Percentiles rank a stretch among this genome's conserved stretches.
phyloP scores from a whole-genome alignment of 2,888 invertebrate genomes.

The Cephus nigrinus region DNA sequence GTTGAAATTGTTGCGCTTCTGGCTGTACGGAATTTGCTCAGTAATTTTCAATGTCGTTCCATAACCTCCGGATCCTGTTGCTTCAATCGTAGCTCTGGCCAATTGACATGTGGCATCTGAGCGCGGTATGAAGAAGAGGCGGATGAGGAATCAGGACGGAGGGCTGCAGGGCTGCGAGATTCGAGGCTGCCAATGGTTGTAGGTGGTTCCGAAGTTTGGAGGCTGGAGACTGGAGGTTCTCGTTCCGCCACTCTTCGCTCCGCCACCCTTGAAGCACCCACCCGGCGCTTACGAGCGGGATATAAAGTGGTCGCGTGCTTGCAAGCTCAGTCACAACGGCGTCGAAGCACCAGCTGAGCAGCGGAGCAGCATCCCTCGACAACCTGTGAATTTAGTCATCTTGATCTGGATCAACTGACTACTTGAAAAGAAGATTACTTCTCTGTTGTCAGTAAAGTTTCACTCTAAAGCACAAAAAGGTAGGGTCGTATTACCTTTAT shows the following conservation, averaged over 20 bases:
- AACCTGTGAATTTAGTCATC: not conserved
- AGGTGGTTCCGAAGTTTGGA: not conserved
- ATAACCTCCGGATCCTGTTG: constrained; percentile 18
- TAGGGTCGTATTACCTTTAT: not conserved
- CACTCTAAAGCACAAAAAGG: not conserved
- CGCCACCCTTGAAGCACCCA: constrained; percentile 29
- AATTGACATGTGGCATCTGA: not conserved
- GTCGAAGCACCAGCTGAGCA: constrained; percentile 39
- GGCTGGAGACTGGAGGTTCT: constrained; percentile 21
- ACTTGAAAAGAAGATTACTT: not conserved
- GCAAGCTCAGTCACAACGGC: constrained; percentile 58
- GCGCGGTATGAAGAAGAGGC: not conserved
- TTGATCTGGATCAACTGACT: not conserved
- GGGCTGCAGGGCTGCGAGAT: not conserved
- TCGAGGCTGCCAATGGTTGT: not conserved
- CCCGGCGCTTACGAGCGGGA: constrained; percentile 27
- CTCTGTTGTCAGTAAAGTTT: not conserved
- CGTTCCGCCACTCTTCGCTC: constrained; percentile 26
- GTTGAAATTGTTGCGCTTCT: not conserved
- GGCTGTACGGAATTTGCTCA: not conserved
- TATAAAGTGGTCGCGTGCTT: constrained; percentile 64
- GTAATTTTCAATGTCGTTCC: constrained; percentile 11
- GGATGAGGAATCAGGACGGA: not conserved
- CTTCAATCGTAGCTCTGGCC: constrained; percentile 1
- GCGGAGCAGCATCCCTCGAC: constrained; percentile 10